A percentile compares a stretch with the other conserved stretches of the same genome.
Conservation (phyloP, 2,113 vertebrate species). For the Alethe castanea region DNA sequence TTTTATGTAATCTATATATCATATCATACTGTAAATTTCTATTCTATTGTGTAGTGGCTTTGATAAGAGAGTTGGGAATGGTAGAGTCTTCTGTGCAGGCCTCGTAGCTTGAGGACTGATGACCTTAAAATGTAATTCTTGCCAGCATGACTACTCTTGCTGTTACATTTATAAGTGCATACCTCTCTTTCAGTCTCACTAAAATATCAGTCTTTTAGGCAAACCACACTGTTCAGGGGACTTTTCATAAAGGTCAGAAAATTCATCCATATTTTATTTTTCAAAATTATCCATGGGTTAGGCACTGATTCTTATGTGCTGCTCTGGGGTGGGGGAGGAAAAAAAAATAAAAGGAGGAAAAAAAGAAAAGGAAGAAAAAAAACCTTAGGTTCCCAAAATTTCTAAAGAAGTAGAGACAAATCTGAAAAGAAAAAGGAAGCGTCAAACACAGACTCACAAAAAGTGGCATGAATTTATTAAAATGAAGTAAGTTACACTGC, state of each 20-base stretch:
- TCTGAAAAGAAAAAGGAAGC: not conserved
- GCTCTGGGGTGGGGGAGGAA: not conserved
- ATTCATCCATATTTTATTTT: not conserved
- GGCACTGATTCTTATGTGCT: not conserved
- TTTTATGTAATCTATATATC: not conserved
- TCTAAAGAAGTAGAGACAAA: not conserved
- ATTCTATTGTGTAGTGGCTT: not conserved
- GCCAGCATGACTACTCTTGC: not conserved
- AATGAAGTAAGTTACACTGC: not conserved
- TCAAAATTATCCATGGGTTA: not conserved
- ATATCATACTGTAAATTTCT: not conserved
- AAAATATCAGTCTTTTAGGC: not conserved
- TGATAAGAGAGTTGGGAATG: not conserved
- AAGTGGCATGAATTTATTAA: not conserved
- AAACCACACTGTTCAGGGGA: not conserved
- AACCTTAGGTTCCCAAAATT: not conserved
- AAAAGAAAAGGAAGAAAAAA: not conserved
- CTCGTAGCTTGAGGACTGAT: not conserved
- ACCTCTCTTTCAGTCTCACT: not conserved
- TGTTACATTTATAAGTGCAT: not conserved
- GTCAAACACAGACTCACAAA: not conserved
- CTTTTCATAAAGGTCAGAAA: not conserved
- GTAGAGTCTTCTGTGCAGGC: not conserved
- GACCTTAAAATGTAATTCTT: not conserved
- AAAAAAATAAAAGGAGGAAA: fast-evolving